phyloP scores from a whole-genome alignment of 1,140 invertebrate species.

The Pogonomyrmex californicus region DNA sequence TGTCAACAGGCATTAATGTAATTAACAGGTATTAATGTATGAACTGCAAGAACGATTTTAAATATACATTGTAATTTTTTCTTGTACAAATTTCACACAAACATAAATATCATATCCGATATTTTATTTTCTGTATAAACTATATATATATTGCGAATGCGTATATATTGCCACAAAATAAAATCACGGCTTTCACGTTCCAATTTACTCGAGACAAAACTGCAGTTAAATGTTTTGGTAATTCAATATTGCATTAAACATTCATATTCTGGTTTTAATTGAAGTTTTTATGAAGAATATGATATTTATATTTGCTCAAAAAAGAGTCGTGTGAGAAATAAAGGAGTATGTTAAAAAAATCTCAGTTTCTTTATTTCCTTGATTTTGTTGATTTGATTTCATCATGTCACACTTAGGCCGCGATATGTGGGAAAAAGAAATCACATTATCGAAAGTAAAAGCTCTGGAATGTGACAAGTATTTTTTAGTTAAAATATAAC shows the following conservation, averaged over 20 bases:
- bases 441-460: conserved; percentile 61
- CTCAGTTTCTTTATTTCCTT: conserved; percentile 72
- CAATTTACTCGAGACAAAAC: not conserved
- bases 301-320: conserved; percentile 39
- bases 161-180: not conserved
- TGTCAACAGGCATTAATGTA: not conserved
- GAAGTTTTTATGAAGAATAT: not conserved
- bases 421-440: conserved; percentile 53
- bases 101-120: conserved; percentile 42
- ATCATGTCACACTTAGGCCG: conserved; percentile 52
- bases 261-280: not conserved
- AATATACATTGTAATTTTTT: not conserved
- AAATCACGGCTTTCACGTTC: not conserved
- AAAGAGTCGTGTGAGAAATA: conserved; percentile 47
- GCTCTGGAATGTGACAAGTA: conserved; percentile 72
- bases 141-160: not conserved
- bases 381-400: conserved; percentile 61
- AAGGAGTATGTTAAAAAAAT: conserved; percentile 67
- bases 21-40: not conserved
- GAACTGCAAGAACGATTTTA: not conserved
- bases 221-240: not conserved
- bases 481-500: conserved; percentile 39
- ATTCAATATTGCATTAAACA: not conserved
- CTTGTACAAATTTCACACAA: not conserved
- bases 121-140: conserved; percentile 10